Percentiles rank a stretch among this genome's conserved stretches.
These are phyloP conservation scores for Ctenosaura bakeri DNA, from an alignment of 2,797 vertebrate genomes.

Conservation along the genomic window DNA sequence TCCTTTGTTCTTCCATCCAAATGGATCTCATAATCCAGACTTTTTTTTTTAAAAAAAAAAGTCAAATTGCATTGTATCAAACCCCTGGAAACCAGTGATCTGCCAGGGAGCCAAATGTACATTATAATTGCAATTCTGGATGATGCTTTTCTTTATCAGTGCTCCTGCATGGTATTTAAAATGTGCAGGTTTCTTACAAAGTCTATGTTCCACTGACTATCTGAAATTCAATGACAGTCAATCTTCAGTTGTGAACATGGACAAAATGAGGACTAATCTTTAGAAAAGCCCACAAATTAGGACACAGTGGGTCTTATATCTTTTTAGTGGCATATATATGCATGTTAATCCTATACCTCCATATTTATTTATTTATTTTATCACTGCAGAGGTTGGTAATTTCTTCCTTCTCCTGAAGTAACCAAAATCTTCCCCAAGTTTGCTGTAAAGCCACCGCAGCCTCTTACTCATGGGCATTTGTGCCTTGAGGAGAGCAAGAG, in stretches of 20 bases:
- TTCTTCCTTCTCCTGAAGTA: too few relatives aligned
- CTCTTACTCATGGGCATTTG: too few relatives aligned
- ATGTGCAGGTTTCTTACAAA: neutral
- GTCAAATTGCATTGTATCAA: neutral
- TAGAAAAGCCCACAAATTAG: neutral
- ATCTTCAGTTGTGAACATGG: neutral
- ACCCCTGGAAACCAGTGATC: neutral
- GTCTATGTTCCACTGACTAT: neutral
- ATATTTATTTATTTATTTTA: too few relatives aligned
- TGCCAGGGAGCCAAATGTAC: neutral
- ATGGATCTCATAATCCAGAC: neutral
- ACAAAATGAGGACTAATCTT: neutral
- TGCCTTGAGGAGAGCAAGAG: too few relatives aligned
- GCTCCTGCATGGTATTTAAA: conserved; percentile 2
- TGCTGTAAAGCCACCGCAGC: too few relatives aligned
- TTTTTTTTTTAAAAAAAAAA: neutral
- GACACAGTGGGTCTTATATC: neutral
- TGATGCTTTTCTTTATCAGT: neutral
- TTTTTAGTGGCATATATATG: too few relatives aligned
- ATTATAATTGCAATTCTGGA: neutral
- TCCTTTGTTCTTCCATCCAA: neutral
- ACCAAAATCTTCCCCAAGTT: too few relatives aligned
- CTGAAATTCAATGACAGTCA: neutral
- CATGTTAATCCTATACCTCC: too few relatives aligned
- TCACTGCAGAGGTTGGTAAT: too few relatives aligned